These are phyloP conservation scores for Rynchops niger DNA, from an alignment of 2,113 vertebrate genomes.

Conservation along the genomic window DNA sequence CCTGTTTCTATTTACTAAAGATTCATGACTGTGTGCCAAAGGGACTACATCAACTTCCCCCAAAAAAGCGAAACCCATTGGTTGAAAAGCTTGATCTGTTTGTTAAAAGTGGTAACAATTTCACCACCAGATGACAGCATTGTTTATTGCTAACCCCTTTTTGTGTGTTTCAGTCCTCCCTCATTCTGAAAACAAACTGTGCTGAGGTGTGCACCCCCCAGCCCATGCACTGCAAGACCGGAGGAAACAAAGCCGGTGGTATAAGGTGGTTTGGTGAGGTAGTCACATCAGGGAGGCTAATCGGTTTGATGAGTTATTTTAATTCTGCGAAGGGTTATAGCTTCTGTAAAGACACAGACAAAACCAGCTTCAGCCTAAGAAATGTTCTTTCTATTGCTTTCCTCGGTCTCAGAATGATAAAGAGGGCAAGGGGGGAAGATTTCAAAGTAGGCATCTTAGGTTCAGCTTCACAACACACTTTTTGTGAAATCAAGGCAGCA, in stretches of 20 bases:
- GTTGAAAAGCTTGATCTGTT: neutral
- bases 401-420: neutral
- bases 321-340: neutral
- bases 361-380: neutral
- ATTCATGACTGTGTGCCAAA: neutral
- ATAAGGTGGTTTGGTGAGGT: neutral
- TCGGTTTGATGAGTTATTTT: neutral
- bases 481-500: slow-evolving; percentile 29
- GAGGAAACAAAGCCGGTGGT: neutral
- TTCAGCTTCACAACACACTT: neutral
- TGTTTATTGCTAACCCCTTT: neutral
- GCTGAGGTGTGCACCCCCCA: neutral
- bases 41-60: neutral
- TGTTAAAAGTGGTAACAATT: neutral
- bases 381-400: neutral
- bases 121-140: slow-evolving; percentile 35
- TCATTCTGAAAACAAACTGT: neutral
- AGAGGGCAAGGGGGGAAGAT: neutral
- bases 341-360: neutral
- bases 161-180: neutral
- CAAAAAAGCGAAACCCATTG: neutral
- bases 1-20: neutral
- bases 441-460: slow-evolving; percentile 17
- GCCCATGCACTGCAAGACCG: neutral
- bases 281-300: neutral